Base-by-base conservation (phyloP, 2,888 invertebrate species). In the Metallyticus violacea region DNA sequence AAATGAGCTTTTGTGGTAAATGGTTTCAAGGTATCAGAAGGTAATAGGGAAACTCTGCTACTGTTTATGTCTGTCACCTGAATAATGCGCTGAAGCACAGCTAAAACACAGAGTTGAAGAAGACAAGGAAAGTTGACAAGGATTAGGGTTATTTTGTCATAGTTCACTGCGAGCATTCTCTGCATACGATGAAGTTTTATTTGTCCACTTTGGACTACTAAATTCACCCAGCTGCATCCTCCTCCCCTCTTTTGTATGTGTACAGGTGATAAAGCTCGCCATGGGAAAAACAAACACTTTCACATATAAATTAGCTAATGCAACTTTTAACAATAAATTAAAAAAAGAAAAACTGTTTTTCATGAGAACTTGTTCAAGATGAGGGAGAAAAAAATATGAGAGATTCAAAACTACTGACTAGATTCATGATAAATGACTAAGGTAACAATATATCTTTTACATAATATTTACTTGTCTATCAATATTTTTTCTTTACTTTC, bases 171-270 rank as follows among this genome's bases (percentile, higher is more conserved):
- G 85, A 86, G 81, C 86, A 82, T 84, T 86, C 86, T 85, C 79
- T 81, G 30, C 86, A 79, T 79, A 82, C 86, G 62, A 62, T 79
- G 81, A 81, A 82, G 79, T 86, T 83, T 77, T 86, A 86, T 87
- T 88, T 89, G 92, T 92, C 92, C 92, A 92, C 88, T 92, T 92
- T 92, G 92, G 92, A 92, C 92, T 92, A 92, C 92, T 90, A 91
- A 90, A 85, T 90, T 89, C 91, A 91, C 89, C 91, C 91, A 91
- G 90, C 90, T 84, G 76, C 86, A 77, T 86, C 86, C 81, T 82
- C 79, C 81, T 81, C 81, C 83, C 86, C 86, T 81, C 79, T 85
- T 85, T 84, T 85, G 84, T 62, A 62, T 62, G 40, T 83, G 79
- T 79, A 81, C 85, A 87, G 85, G 80, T 81, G 85, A 87, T 87